Percentiles rank a stretch among this genome's conserved stretches.
phyloP scores from a whole-genome alignment of 2,113 vertebrate species.

The Macheiramphus alcinus region DNA sequence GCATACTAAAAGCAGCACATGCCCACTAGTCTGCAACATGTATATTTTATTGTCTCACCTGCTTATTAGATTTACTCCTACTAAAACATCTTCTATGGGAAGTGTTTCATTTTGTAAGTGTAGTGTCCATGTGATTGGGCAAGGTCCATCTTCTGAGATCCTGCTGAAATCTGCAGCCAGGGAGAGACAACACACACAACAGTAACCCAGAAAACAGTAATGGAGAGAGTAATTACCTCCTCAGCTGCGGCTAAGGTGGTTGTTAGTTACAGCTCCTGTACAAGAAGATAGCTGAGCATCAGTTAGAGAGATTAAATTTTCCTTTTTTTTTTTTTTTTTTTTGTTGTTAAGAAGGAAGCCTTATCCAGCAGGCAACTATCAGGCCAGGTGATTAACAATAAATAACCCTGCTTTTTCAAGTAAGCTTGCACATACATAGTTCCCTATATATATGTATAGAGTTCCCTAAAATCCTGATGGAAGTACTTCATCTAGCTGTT shows the following conservation, averaged over 20 bases:
- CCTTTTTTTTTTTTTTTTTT: background rate
- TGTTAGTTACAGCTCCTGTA: background rate
- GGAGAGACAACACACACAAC: background rate
- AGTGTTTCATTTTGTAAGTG: background rate
- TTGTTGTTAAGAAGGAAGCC: background rate
- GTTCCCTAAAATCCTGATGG: background rate
- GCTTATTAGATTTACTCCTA: background rate
- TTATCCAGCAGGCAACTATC: background rate
- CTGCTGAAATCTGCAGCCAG: background rate
- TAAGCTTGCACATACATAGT: background rate
- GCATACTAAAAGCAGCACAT: background rate
- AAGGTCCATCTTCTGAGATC: background rate
- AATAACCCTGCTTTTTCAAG: background rate
- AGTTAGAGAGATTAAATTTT: background rate
- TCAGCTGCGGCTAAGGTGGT: background rate
- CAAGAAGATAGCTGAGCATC: background rate
- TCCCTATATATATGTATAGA: background rate
- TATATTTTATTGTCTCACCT: background rate
- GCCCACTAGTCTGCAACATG: background rate
- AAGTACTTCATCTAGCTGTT: background rate
- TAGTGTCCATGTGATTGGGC: background rate
- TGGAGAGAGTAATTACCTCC: background rate
- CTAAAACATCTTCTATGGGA: background rate
- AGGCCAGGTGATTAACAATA: background rate
- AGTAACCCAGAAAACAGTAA: background rate